Evolutionary conservation across 2,888 invertebrate species (phyloP), one percentile per base, ranked within the genome.

Genomic region (Reticulitermes lucifugus): DNA sequence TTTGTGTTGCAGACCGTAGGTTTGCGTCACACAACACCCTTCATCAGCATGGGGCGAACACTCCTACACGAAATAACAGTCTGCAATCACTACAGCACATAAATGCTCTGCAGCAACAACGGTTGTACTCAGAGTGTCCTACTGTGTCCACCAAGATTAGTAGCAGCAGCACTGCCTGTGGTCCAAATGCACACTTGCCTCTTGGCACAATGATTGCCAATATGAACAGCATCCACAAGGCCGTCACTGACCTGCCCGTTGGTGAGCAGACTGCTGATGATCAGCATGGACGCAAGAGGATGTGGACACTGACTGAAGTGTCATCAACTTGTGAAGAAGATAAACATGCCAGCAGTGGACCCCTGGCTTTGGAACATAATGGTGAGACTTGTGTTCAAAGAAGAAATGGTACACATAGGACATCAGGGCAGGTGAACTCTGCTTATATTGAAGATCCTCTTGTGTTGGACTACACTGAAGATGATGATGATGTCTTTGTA

Each of bases 281-380:
- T n/a, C 55, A 70, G 65, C 60, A 14, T 41, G 21, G 41, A 35
- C 84, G 83, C 29, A 83, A 73, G n/a, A 71, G 55, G 25, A 86
- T 87, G 86, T 84, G 86, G 86, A 87, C 86, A 21, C 77, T 87
- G 25, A 73, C 85, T 46, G 86, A 87, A 79, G 85, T 87, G 81
- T 83, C 86, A 29, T 87, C 86, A 46, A 79, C 70, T 35, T 86
- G 71, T 59, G 86, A 87, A 73, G 86, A 87, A 2, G 86, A 86
- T 70, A 35, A n/a, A n/a, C 35, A 29, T 60, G 10, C 25, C 21
- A 29, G 29, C 46, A 55, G 35, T 29, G 79, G n/a, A 21, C 79
- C 55, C 10, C 25, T 46, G 9, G n/a, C 43, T 5, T 22, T 46
- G 29, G 80, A 80, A 80, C 22, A 29, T 22, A 55, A 41, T 29